Evolutionary conservation across 2,113 vertebrate species (phyloP).

Genomic region (Petrocephalus zakoni): DNA sequence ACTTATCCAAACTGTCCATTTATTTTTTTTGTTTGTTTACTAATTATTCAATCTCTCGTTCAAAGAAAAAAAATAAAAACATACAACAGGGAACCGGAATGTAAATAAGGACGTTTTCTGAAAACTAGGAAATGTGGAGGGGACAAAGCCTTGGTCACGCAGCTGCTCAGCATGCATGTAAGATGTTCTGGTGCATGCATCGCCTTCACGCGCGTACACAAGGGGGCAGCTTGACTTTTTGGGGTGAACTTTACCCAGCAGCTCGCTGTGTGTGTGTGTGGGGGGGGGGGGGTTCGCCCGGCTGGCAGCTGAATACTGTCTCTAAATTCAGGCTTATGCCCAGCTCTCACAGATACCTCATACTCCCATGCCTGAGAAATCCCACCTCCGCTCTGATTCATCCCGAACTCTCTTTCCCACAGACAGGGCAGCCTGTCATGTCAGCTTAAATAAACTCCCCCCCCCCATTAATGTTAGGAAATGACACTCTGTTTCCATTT

Average conservation of each 20-base stretch:
- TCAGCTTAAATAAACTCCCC: slow-evolving; percentile 83
- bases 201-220: neutral
- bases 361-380: neutral
- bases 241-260: slow-evolving; percentile 13
- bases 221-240: slow-evolving; percentile 15
- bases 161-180: neutral
- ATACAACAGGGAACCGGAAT: neutral
- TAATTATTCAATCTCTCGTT: neutral
- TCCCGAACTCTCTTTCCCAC: slow-evolving; percentile 76
- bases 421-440: slow-evolving; percentile 74
- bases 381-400: slow-evolving; percentile 60
- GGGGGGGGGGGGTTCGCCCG: too few species aligned
- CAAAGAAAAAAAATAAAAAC: neutral
- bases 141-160: neutral
- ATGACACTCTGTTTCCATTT: slow-evolving; percentile 87
- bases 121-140: neutral
- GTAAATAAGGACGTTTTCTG: neutral
- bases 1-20: neutral
- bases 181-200: neutral
- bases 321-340: neutral
- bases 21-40: neutral
- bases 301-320: neutral
- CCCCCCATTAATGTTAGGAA: slow-evolving; percentile 85
- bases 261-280: neutral
- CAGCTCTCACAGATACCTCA: neutral